Evolutionary conservation across 2,888 invertebrate genomes (phyloP).

Genomic region (Cordilura impudica): DNA sequence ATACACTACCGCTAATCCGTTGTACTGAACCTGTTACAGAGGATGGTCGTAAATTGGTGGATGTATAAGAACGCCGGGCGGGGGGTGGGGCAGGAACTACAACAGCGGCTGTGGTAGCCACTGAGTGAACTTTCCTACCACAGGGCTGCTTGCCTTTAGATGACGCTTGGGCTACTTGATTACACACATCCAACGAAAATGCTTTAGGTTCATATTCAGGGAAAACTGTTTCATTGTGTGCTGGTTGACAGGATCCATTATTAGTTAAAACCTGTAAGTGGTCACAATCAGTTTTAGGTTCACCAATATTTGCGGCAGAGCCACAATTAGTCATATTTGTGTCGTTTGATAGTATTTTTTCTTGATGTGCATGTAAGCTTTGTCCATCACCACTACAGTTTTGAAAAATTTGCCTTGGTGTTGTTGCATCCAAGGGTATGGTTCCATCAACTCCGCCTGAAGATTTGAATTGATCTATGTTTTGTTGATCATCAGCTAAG

Average conservation of each 20-base stretch:
- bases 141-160: constrained; percentile 42
- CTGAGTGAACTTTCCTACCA: constrained; percentile 29
- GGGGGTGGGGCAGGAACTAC: constrained; percentile 62
- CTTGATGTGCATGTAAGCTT: constrained; percentile 31
- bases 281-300: constrained; percentile 83
- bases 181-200: constrained; percentile 68
- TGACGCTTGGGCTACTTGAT: constrained; percentile 46
- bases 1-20: constrained; percentile 54
- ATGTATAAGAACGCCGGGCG: constrained; percentile 72
- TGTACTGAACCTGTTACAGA: constrained; percentile 63
- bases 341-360: constrained; percentile 34
- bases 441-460: constrained; percentile 45
- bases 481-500: constrained; percentile 63
- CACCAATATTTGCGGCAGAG: constrained; percentile 44
- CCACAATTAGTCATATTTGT: constrained; percentile 36
- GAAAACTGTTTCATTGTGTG: constrained; percentile 64
- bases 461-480: constrained; percentile 55
- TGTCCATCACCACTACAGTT: constrained; percentile 9
- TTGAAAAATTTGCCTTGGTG: constrained; percentile 56
- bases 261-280: constrained; percentile 81
- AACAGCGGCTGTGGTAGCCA: constrained; percentile 36
- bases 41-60: constrained; percentile 73
- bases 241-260: constrained; percentile 67
- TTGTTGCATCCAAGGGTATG: constrained; percentile 49
- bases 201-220: constrained; percentile 61